Evolutionary conservation across 2,888 invertebrate genomes (phyloP), one percentile per base, ranked within the genome.

Genomic region (Cephus pygmeus): DNA sequence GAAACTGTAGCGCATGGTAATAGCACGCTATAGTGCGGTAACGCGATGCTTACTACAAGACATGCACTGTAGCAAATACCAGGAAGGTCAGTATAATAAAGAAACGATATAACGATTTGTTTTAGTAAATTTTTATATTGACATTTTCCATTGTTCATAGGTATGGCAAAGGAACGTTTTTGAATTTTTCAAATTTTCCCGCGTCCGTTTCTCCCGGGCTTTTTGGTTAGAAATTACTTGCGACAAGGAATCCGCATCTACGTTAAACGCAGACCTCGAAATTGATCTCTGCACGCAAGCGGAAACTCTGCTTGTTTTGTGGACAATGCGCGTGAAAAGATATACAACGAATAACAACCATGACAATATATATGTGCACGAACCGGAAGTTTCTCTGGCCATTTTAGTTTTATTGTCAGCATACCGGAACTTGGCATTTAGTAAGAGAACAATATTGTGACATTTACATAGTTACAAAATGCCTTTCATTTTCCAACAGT

Each of bases 201-300:
- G 36, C 12, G 36, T 12, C n/a, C n/a, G 11, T 30, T 31, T 30
- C 4, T 23, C 4, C 69, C 9, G 30, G n/a, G 11, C 11, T 12
- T 12, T 31, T 30, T 1, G 69, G 69, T n/a, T n/a, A 12, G 15
- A 69, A 30, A 69, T 30, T 30, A 30, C 69, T 69, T 9, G 6
- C 30, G 0, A 33, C 30, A 30, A 30, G 69, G 11, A 33, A 33
- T 69, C 12, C 69, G 69, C 4, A 30, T 33, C 33, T 15, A 69
- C 69, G 30, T 69, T 33, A 69, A 31, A 30, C n/a, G 69, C 69
- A n/a, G 12, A 11, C 40, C 15, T 40, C 15, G 4, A 77, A 76
- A 75, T 69, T 78, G 75, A 77, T 81, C 78, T 78, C 77, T 69
- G 71, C 86, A 85, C 82, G 86, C 82, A 83, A 85, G 82, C 79